These are phyloP conservation scores for Bicyclus anynana DNA, from an alignment of 1,140 invertebrate genomes.

Conservation along the genomic window DNA sequence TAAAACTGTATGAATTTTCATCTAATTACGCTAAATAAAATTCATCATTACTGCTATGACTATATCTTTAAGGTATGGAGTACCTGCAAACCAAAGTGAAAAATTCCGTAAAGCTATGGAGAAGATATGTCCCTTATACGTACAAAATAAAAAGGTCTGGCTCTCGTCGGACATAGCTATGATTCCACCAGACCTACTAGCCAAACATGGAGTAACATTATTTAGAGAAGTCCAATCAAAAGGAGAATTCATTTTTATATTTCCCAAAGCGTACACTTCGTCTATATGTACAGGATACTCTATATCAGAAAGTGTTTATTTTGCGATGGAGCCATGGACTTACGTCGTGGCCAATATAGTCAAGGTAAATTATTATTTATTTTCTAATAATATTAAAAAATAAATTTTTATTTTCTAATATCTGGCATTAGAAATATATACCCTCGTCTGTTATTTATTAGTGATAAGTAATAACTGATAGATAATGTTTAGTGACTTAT, in stretches of 20 bases:
- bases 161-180: constrained; percentile 95
- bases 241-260: constrained; percentile 94
- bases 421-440: no score
- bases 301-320: constrained; percentile 96
- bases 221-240: constrained; percentile 90
- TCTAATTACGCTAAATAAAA: background rate
- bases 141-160: constrained; percentile 91
- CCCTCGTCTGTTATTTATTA: no score
- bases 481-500: no score
- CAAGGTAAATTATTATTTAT: constrained; percentile 75
- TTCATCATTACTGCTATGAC: background rate
- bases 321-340: constrained; percentile 92
- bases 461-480: no score
- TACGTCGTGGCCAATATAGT: constrained; percentile 85
- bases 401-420: no score
- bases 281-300: constrained; percentile 93
- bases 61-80: constrained; percentile 85
- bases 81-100: constrained; percentile 86
- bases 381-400: background rate
- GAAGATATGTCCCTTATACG: constrained; percentile 88
- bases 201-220: constrained; percentile 86
- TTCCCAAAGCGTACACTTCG: constrained; percentile 93
- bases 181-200: constrained; percentile 91
- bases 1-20: no score
- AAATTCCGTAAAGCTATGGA: constrained; percentile 86